Evolutionary conservation across 1,140 invertebrate species (phyloP).

Genomic region (Sycobia sp.): DNA sequence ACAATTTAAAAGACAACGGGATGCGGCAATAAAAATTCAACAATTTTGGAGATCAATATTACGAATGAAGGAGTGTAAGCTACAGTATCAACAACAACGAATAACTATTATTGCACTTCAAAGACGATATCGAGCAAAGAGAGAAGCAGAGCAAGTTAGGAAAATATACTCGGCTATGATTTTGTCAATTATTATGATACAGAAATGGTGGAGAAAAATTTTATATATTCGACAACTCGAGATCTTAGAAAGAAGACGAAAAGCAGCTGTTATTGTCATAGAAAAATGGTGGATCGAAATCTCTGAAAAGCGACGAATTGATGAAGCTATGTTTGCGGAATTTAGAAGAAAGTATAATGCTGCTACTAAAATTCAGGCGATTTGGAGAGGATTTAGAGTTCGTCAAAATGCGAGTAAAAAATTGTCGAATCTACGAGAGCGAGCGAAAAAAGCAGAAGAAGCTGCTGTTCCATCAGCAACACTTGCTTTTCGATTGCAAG

Average conservation of each 20-base stretch:
- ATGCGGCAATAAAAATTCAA: conserved; percentile 57
- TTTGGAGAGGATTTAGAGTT: conserved; percentile 68
- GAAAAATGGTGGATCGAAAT: conserved; percentile 38
- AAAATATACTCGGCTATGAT: conserved; percentile 46
- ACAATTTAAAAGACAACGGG: conserved; percentile 22
- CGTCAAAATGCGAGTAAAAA: conserved; percentile 53
- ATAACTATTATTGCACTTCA: conserved; percentile 52
- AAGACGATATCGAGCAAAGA: conserved; percentile 47
- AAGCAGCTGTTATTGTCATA: conserved; percentile 25
- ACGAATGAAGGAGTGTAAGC: conserved; percentile 45
- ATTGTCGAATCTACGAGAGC: conserved; percentile 55
- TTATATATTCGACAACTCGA: conserved; percentile 38
- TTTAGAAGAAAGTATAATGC: conserved; percentile 49
- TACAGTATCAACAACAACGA: conserved; percentile 48
- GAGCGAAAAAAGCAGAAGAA: conserved; percentile 58
- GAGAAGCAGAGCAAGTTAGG: conserved; percentile 42
- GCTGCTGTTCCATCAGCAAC: conserved; percentile 46
- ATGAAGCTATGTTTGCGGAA: conserved; percentile 54
- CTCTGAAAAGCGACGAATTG: conserved; percentile 53
- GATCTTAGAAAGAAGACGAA: not conserved
- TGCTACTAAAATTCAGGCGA: conserved; percentile 68
- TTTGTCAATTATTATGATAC: conserved; percentile 48
- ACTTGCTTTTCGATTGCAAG: conserved; percentile 39
- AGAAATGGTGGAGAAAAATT: conserved; percentile 49
- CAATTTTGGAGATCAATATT: conserved; percentile 55